Conservation (phyloP, 1,140 invertebrate genomes). For the Agraylea sexmaculata region DNA sequence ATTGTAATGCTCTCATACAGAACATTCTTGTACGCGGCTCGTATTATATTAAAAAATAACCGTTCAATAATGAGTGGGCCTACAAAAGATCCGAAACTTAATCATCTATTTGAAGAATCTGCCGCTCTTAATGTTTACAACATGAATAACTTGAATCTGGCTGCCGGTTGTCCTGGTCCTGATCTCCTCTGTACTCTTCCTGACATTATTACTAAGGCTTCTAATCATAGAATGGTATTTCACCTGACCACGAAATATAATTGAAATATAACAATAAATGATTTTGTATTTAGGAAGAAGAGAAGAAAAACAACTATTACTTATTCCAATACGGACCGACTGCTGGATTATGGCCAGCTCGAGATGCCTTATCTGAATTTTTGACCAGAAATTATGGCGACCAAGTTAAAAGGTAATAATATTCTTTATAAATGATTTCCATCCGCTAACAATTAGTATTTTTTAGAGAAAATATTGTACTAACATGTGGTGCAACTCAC, state of each 20-base stretch:
- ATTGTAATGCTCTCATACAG: no score
- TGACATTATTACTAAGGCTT: constrained; percentile 35
- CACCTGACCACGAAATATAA: no score
- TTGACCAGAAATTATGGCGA: constrained; percentile 35
- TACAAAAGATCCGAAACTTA: constrained; percentile 22
- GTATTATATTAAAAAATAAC: no score
- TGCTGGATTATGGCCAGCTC: constrained; percentile 37
- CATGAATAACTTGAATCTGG: constrained; percentile 33
- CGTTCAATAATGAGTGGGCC: no score
- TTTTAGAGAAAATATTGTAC: constrained; percentile 45
- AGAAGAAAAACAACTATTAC: constrained; percentile 35
- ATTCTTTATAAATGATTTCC: constrained; percentile 3
- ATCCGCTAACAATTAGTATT: no score
- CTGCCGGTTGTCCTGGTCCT: constrained; percentile 43
- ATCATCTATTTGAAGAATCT: constrained; percentile 40
- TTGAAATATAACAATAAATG: no score
- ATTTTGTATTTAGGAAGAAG: constrained; percentile 36
- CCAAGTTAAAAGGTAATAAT: constrained; percentile 29
- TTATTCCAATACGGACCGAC: constrained; percentile 46
- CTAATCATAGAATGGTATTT: constrained; percentile 37
- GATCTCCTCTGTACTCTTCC: constrained; percentile 37
- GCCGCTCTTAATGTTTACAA: constrained; percentile 40
- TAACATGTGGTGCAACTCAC: constrained; percentile 52
- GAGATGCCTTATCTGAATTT: constrained; percentile 40
- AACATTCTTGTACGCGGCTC: no score